Base-by-base conservation (phyloP, 1,140 invertebrate species). In the Alviniconcha marisindica region DNA sequence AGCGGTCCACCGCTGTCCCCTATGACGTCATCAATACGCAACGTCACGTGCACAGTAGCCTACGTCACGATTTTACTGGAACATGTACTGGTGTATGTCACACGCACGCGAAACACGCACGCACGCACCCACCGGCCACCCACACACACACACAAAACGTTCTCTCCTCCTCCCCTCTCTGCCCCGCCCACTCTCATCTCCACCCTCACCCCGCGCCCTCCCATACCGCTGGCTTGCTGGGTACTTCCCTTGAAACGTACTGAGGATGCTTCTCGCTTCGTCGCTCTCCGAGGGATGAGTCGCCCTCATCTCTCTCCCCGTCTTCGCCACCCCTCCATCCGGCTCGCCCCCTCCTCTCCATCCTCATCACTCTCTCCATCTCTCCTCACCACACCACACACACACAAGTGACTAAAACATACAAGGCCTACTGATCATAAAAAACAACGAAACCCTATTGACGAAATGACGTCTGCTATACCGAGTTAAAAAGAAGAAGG, bases 321-420 rank as follows among this genome's bases (percentile, higher is more conserved):
- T n/a, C n/a, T n/a, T n/a, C 42, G 1, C 2, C 77, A 38, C 77
- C 77, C 1, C 1, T n/a, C 44, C 79, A 31, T n/a, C 79, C 79
- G n/a, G 33, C 79, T 38, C 79, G 54, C 63, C 60, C 33, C 42
- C 77, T n/a, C 40, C 77, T 44, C 48, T 51, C 36, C 36, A 28
- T 44, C 31, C 14, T 36, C 38, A 36, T 0, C 33, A 77, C 18
- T 38, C 36, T 40, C 42, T 44, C 40, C 14, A 18, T 40, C 15
- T 79, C 54, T 54, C 10, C 10, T 12, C 21, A 36, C 38, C n/a
- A 51, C 36, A 79, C 44, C n/a, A 4, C 31, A 31, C n/a, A 33
- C 63, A 31, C n/a, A 66, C 63, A 31, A 7, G 44, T 48, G 44
- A 66, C 31, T 12, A 24, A 31, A 7, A 66, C 4, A 66, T n/a